Evolutionary conservation across 2,888 invertebrate genomes (phyloP).

Genomic region (Cyclophora punctaria): DNA sequence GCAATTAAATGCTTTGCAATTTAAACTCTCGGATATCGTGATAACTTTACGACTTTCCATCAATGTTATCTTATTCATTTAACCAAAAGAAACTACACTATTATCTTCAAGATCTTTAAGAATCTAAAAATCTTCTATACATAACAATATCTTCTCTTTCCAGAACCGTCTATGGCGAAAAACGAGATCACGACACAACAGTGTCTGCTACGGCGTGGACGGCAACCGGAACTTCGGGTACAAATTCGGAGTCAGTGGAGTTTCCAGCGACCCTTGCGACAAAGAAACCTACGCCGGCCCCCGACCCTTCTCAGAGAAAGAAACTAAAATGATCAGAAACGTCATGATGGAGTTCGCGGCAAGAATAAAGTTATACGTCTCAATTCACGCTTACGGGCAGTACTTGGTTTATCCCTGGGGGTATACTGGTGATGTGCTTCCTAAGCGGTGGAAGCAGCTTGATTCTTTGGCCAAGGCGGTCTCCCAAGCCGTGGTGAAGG

Average conservation of each 20-base stretch:
- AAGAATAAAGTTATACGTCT: conserved; percentile 78
- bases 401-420: conserved; percentile 80
- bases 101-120: too few relatives aligned
- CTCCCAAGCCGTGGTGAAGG: conserved; percentile 49
- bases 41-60: too few relatives aligned
- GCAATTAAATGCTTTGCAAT: too few relatives aligned
- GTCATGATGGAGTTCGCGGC: conserved; percentile 64
- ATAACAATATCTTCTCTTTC: conserved; percentile 11
- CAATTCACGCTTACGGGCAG: conserved; percentile 81
- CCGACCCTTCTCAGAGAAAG: conserved; percentile 77
- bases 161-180: conserved; percentile 80
- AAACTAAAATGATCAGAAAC: conserved; percentile 71
- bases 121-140: background rate
- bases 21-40: too few relatives aligned
- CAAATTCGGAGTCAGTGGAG: conserved; percentile 80
- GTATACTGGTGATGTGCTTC: conserved; percentile 64
- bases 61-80: too few relatives aligned
- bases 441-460: conserved; percentile 63
- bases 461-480: conserved; percentile 53
- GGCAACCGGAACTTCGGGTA: conserved; percentile 82
- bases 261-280: conserved; percentile 76
- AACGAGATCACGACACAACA: conserved; percentile 60
- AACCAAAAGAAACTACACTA: too few relatives aligned
- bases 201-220: conserved; percentile 77
- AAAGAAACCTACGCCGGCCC: conserved; percentile 76